A percentile compares a stretch with the other conserved stretches of the same genome.
Evolutionary conservation across 2,113 vertebrate species (phyloP).

Genomic region (Microtus richardsoni): DNA sequence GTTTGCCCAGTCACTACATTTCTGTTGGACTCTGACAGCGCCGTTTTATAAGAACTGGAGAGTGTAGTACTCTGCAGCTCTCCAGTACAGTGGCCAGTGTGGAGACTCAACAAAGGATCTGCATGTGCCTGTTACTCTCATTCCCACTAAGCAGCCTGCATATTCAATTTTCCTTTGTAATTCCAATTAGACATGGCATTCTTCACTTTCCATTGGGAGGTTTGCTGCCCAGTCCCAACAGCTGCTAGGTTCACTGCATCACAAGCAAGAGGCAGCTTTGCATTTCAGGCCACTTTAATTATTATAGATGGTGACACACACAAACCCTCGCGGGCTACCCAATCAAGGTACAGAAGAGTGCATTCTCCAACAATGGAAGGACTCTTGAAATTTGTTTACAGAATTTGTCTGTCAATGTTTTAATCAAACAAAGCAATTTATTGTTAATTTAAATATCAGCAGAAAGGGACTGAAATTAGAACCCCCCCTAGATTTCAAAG

Average conservation of each 20-base stretch:
- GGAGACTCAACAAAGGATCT: slow-evolving; percentile 1
- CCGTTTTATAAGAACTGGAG: neutral
- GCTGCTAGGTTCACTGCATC: neutral
- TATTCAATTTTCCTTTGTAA: slow-evolving; percentile 53
- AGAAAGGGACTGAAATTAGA: neutral
- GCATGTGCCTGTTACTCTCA: neutral
- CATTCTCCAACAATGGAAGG: neutral
- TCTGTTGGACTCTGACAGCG: neutral
- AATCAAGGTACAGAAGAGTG: neutral
- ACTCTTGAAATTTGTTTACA: slow-evolving; percentile 10
- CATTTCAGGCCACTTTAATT: neutral
- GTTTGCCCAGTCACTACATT: neutral
- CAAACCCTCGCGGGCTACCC: neutral
- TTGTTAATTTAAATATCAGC: neutral
- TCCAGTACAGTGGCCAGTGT: neutral
- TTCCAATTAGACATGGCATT: slow-evolving; percentile 60
- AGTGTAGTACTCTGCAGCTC: neutral
- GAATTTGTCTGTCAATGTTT: neutral
- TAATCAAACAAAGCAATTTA: neutral
- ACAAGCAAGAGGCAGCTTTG: neutral
- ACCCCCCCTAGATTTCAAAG: neutral
- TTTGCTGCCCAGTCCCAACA: slow-evolving; percentile 20
- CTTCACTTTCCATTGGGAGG: slow-evolving; percentile 48
- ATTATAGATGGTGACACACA: neutral
- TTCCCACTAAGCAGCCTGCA: slow-evolving; percentile 42